Percentiles rank a stretch among this genome's conserved stretches.
Conservation (phyloP, 2,113 vertebrate genomes). For the Phyllopteryx taeniolatus region DNA sequence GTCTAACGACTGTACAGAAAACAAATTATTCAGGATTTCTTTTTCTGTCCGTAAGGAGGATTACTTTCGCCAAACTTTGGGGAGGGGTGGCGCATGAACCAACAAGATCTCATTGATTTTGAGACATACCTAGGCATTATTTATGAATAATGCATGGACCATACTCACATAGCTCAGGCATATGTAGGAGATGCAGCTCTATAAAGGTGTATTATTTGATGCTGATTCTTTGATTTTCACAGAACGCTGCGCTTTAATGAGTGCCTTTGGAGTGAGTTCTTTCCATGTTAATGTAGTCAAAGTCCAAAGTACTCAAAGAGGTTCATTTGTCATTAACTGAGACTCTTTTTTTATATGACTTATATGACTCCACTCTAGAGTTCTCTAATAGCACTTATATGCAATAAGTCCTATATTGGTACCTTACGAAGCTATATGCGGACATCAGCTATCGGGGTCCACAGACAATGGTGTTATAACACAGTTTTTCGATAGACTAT, state of each 20-base stretch:
- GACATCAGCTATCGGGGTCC: background rate
- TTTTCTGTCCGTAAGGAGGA: background rate
- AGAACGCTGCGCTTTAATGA: background rate
- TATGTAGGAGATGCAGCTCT: background rate
- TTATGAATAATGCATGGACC: background rate
- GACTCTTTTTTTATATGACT: background rate
- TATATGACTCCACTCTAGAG: constrained; percentile 2
- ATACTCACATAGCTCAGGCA: background rate
- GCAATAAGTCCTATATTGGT: background rate
- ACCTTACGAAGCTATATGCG: background rate
- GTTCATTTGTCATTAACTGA: constrained; percentile 46
- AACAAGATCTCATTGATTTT: background rate
- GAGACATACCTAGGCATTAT: background rate
- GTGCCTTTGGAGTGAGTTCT: background rate
- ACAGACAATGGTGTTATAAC: background rate
- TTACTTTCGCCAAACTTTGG: background rate
- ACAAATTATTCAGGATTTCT: background rate
- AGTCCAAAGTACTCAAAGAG: constrained; percentile 6
- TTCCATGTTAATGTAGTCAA: background rate
- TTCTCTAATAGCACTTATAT: background rate
- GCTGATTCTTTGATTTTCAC: background rate
- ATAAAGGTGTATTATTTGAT: background rate
- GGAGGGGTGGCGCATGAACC: background rate
- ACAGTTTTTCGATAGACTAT: background rate
- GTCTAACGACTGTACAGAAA: background rate